Base-by-base conservation (phyloP, 2,113 vertebrate species). In the Ellobius talpinus region DNA sequence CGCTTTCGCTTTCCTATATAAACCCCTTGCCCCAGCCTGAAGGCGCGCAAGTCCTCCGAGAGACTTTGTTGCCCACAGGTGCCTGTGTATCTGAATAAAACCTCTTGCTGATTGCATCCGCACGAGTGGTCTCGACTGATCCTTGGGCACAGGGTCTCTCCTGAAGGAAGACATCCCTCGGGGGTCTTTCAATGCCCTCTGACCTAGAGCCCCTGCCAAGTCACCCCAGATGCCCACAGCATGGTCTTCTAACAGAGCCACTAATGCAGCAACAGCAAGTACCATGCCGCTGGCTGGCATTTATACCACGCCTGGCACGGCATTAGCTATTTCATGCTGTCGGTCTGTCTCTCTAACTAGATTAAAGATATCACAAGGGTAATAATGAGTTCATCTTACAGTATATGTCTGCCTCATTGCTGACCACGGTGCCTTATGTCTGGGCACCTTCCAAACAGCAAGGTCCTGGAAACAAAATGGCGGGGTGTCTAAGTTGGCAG, bases 311-410 rank as follows among this genome's bases (percentile, higher is more conserved):
- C 39, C 95, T 95, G 91, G 77, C n/a, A 31, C 93, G 91, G 77
- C 36, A 36, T 84, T 90, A 39, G 19, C 72, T 87, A 73, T 87
- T 95, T 96, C 82, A 74, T 74, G 61, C 11, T 82, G 96, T 95
- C 88, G 78, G 52, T 95, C 86, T 95, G 74, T 86, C 90, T 95
- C 81, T 89, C 92, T 97, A 96, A 97, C 72, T 58, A 91, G 81
- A 96, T 78, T 68, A 63, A 89, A 88, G 86, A 42, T 74, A 88
- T 90, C 74, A 85, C 45, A 47, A 94, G 89, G 61, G 52, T 91
- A 84, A 90, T 74, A 55, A 70, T 61, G 77, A 47, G 47, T 90
- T 96, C 77, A 91, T 74, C n/a, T 96, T 95, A 42, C 1, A 3
- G 81, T 78, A 74, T 45, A 55, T 63, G 39, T 92, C 52, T 90